Base-by-base conservation (phyloP, 1,140 invertebrate genomes). In the Drosophila subpulchrella region DNA sequence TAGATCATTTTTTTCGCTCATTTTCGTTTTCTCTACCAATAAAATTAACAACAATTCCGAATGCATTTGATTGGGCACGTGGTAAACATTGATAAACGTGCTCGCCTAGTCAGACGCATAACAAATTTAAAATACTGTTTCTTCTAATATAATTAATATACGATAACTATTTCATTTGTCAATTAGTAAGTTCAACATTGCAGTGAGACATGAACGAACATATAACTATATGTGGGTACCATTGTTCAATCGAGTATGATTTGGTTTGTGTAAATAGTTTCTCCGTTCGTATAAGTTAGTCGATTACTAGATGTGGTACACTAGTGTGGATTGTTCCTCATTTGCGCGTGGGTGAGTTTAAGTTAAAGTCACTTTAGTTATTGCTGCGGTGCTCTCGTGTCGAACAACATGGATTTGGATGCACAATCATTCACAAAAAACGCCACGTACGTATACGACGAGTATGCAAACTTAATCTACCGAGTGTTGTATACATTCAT, bases 31-130 rank as follows among this genome's bases (percentile, higher is more conserved):
- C 58, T 82, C 67, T 85, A 84, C 83, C 75, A 83, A 83, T 88
- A 79, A 83, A 83, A 79, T 86, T 70, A 86, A 88, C 83, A 86
- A 86, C 81, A 84, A 83, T 88, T 76, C 76, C 70, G 70, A 88
- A 88, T 88, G 74, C 75, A 77, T 75, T 75, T 75, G 72, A 56
- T 75, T 63, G 58, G 51, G 81, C 75, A 79, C 65, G 54, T 75
- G 63, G 65, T 71, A 71, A 83, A 83, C 60, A 77, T 67, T 79
- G 76, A 83, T 83, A 84, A 84, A 84, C 75, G 61, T 80, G 81
- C 72, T 54, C 59, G 53, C 41, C 46, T 53, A 53, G 62, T 75
- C 66, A 53, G 62, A 78, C 70, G 75, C 66, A 86, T 85, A 86
- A 86, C 71, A 70, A 65, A 81, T 86, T 78, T 81, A 78, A 85